phyloP scores from a whole-genome alignment of 2,797 vertebrate genomes.

The Sylvilagus floridanus region DNA sequence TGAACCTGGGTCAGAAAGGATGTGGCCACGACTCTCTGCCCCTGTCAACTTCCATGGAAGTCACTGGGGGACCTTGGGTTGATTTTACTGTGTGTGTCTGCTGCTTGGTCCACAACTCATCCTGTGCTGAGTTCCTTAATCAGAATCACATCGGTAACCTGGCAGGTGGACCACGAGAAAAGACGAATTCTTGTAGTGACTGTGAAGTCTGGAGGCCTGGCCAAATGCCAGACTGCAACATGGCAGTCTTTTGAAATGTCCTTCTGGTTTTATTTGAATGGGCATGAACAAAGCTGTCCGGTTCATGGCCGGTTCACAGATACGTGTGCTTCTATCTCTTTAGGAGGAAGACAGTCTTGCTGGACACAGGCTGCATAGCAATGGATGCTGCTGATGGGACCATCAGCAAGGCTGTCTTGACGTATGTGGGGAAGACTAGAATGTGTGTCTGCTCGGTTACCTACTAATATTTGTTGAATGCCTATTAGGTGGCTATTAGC shows the following conservation, averaged over 20 bases:
- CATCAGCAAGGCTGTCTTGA: background rate
- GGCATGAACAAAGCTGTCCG: background rate
- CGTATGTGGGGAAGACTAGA: background rate
- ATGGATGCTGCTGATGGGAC: conserved; percentile 12
- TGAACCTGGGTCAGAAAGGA: conserved; percentile 64
- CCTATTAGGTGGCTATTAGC: too few relatives aligned
- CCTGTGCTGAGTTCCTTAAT: background rate
- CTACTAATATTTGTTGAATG: background rate
- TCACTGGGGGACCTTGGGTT: background rate
- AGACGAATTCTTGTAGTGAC: conserved; percentile 44
- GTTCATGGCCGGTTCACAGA: background rate
- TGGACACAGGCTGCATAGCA: background rate
- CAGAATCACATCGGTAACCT: conserved; percentile 49
- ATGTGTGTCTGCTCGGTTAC: background rate
- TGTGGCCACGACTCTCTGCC: background rate
- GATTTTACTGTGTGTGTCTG: conserved; percentile 11
- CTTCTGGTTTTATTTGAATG: background rate
- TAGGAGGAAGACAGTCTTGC: background rate
- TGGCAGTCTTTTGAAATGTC: background rate
- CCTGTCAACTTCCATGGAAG: conserved; percentile 12
- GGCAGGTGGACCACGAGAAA: conserved; percentile 50
- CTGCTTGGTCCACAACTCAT: background rate
- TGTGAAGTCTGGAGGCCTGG: conserved; percentile 21
- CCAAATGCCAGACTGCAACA: background rate
- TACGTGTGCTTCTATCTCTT: background rate